These are phyloP conservation scores for Lerema accius DNA, from an alignment of 1,140 invertebrate species.

Conservation along the genomic window DNA sequence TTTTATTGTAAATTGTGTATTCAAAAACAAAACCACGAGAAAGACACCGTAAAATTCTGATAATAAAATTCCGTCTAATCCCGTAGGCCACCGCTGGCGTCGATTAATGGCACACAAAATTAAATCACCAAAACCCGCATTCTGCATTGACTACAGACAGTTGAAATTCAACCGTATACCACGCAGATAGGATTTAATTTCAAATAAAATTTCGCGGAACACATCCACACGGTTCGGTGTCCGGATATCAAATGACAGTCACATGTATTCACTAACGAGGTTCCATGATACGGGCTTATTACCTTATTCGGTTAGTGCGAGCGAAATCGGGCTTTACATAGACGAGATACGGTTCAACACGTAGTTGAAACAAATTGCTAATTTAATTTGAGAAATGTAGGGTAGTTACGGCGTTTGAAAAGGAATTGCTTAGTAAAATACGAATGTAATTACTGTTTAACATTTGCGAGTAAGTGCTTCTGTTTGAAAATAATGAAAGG, in stretches of 20 bases:
- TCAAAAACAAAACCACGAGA: slow-evolving; percentile 35
- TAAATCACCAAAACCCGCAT: slow-evolving; percentile 67
- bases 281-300: slow-evolving; percentile 62
- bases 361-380: slow-evolving; percentile 31
- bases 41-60: slow-evolving; percentile 51
- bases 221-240: slow-evolving; percentile 44
- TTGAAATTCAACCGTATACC: slow-evolving; percentile 46
- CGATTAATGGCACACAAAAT: slow-evolving; percentile 75
- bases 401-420: slow-evolving; percentile 63
- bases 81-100: slow-evolving; percentile 53
- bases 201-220: slow-evolving; percentile 26
- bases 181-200: slow-evolving; percentile 49
- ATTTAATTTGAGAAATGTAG: slow-evolving; percentile 49
- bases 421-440: slow-evolving; percentile 66
- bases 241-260: slow-evolving; percentile 75
- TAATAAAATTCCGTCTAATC: slow-evolving; percentile 72
- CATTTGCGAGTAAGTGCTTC: slow-evolving; percentile 51
- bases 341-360: slow-evolving; percentile 25
- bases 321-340: slow-evolving; percentile 47
- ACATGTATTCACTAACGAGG: slow-evolving; percentile 73
- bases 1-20: slow-evolving; percentile 20
- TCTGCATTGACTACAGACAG: slow-evolving; percentile 54
- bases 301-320: slow-evolving; percentile 38
- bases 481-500: slow-evolving; percentile 30
- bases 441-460: slow-evolving; percentile 63